Conservation (phyloP, 1,140 invertebrate genomes). For the Cyclina sinensis region DNA sequence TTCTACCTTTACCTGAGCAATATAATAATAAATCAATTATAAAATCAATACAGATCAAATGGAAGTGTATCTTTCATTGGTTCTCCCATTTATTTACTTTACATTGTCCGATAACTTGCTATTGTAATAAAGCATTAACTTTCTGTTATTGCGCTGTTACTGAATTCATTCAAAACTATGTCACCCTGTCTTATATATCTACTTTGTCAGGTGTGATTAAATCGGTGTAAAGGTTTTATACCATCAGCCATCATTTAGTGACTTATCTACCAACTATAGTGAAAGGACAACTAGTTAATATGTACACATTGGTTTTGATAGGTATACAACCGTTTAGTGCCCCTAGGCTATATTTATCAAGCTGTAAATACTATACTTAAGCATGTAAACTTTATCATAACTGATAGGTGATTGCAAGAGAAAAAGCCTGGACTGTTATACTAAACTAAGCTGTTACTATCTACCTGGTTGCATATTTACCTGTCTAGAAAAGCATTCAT, state of each 20-base stretch:
- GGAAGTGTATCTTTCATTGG: background rate
- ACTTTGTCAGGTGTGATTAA: slow-evolving; percentile 7
- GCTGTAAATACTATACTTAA: slow-evolving; percentile 51
- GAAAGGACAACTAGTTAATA: slow-evolving; percentile 4
- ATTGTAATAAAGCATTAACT: background rate
- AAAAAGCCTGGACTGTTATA: background rate
- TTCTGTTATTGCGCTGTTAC: background rate
- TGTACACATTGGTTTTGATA: slow-evolving; percentile 51
- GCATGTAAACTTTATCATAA: slow-evolving; percentile 65
- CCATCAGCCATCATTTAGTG: slow-evolving; percentile 26
- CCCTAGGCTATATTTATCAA: slow-evolving; percentile 54
- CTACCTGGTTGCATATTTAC: slow-evolving; percentile 53
- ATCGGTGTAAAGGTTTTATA: slow-evolving; percentile 11
- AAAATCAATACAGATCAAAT: slow-evolving; percentile 38
- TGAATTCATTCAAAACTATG: slow-evolving; percentile 6
- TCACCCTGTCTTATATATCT: background rate
- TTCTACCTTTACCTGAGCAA: background rate
- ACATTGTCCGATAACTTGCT: background rate
- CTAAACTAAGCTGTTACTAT: too few species aligned
- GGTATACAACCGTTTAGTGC: slow-evolving; percentile 32
- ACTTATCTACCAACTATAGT: slow-evolving; percentile 27
- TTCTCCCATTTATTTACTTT: background rate
- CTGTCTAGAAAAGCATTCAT: slow-evolving; percentile 43
- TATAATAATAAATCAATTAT: slow-evolving; percentile 1
- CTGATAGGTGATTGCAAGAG: slow-evolving; percentile 55